A percentile compares a stretch with the other conserved stretches of the same genome.
Conservation (phyloP, 2,888 invertebrate species). For the Watsonalla binaria region DNA sequence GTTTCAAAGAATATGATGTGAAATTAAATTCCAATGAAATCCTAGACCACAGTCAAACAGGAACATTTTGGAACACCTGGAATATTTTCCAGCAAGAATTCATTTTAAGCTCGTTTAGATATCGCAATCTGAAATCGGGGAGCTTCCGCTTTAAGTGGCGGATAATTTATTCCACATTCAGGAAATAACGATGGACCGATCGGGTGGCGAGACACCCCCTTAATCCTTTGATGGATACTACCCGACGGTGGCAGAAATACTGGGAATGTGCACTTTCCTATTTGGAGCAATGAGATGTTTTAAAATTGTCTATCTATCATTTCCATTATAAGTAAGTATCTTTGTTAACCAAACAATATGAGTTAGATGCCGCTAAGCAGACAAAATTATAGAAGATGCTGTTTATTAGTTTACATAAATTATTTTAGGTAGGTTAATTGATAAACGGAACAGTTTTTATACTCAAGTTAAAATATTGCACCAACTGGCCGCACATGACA, state of each 20-base stretch:
- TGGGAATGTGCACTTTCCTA: slow-evolving; percentile 55
- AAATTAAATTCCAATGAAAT: too few relatives aligned
- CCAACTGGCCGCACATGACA: slow-evolving; percentile 2
- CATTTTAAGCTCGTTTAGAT: slow-evolving; percentile 7
- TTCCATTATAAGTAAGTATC: too few relatives aligned
- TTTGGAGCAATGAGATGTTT: slow-evolving; percentile 40
- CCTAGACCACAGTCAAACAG: too few relatives aligned
- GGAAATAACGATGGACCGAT: slow-evolving; percentile 63
- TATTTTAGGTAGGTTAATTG: background rate
- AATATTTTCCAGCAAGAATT: background rate
- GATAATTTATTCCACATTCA: slow-evolving; percentile 71
- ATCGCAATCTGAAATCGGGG: slow-evolving; percentile 41
- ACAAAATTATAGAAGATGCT: background rate
- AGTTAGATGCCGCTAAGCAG: too few relatives aligned
- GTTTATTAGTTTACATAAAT: background rate
- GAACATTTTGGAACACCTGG: too few relatives aligned
- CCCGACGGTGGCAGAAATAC: slow-evolving; percentile 50
- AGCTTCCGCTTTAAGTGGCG: slow-evolving; percentile 55
- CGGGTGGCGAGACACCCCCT: slow-evolving; percentile 52
- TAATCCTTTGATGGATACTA: slow-evolving; percentile 76
- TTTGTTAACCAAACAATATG: too few relatives aligned
- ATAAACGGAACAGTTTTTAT: background rate
- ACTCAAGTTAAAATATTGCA: slow-evolving; percentile 14
- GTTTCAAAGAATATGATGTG: too few relatives aligned
- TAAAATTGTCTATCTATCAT: too few relatives aligned